Base-by-base conservation (phyloP, 2,113 vertebrate species). In the Pygathrix nemaeus region DNA sequence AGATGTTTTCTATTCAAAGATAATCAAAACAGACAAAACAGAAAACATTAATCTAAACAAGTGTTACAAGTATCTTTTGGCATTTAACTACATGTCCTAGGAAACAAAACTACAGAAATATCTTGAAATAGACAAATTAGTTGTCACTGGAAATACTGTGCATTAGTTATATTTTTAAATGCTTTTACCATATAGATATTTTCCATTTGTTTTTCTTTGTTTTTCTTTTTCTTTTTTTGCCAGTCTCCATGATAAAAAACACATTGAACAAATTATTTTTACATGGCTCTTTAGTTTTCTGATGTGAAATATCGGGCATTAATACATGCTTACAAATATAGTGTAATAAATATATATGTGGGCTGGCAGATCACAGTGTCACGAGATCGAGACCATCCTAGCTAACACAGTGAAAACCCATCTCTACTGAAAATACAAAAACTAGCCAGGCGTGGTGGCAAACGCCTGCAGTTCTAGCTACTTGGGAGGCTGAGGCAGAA, bases 121-220 rank as follows among this genome's bases (percentile, higher is more conserved):
- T 98, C 98, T 99, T 99, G 98, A 99, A 99, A 99, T 98, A 98
- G 98, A 99, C 98, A 99, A 98, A 99, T 98, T 99, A 98, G 98
- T 99, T 99, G 99, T 25, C 40, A 43, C 99, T 99, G 99, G 99
- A 99, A 99, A 99, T 97, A 98, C 94, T 99, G 99, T 99, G 99
- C 99, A 99, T 99, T 98, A 99, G 98, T 90, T 99, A 98, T 99
- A 99, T 45, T 85, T 73, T 18, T 97, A 98, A 99, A 99, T 99
- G 98, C 98, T 99, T 99, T 99, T 97, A 98, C 98, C 98, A 99
- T 99, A 99, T 98, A 99, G 98, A 99, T 99, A 99, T 98, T 98
- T 99, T 99, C 99, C 99, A 99, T 99, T 97, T 99, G 98, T 75
- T 75, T 43, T 43, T 98, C 98, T 98, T 99, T 99, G 98, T 98